Percentiles rank a stretch among this genome's conserved stretches.
Evolutionary conservation across 1,140 invertebrate genomes (phyloP).

Genomic region (Nylanderia fulva): DNA sequence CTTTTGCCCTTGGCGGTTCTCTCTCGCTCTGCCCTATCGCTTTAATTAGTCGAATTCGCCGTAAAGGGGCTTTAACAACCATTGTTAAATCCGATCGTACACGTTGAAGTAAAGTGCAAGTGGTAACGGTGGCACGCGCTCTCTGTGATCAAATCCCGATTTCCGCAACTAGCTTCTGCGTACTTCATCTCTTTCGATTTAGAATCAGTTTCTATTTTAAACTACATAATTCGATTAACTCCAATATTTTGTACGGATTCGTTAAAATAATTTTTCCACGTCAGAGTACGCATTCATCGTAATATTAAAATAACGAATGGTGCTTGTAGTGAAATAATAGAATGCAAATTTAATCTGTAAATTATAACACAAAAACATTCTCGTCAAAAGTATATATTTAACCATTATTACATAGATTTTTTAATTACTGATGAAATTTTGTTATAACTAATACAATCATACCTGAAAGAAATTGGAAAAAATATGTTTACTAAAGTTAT

Average conservation of each 20-base stretch:
- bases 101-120: slow-evolving; percentile 29
- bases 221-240: slow-evolving; percentile 34
- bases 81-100: slow-evolving; percentile 6
- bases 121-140: slow-evolving; percentile 18
- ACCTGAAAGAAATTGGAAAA: not conserved
- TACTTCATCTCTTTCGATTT: too few relatives aligned
- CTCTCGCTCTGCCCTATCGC: not conserved
- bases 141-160: slow-evolving; percentile 22
- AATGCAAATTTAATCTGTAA: not conserved
- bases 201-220: slow-evolving; percentile 19
- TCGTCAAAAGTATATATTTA: not conserved
- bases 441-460: not conserved
- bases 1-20: slow-evolving; percentile 26
- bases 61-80: not conserved
- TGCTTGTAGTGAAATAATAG: not conserved
- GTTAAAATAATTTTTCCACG: slow-evolving; percentile 4
- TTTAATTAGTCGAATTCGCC: slow-evolving; percentile 39
- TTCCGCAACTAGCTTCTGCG: too few relatives aligned
- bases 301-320: not conserved
- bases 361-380: not conserved
- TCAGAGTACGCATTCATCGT: not conserved
- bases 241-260: slow-evolving; percentile 38
- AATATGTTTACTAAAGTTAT: not conserved
- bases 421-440: not conserved
- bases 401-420: not conserved